Conservation (phyloP, 2,113 vertebrate genomes). For the Nerophis ophidion region DNA sequence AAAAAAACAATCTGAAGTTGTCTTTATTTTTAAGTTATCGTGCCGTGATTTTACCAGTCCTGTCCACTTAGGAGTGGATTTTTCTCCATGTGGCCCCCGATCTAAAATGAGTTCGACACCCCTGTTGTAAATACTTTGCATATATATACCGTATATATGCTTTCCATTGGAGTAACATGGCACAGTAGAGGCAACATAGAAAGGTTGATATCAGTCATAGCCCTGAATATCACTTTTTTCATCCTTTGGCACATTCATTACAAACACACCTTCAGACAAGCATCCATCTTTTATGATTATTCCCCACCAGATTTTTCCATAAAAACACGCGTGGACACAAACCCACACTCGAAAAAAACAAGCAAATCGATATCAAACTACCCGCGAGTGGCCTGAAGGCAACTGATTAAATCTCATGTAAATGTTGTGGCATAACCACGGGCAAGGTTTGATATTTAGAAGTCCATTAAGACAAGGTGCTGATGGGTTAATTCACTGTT, state of each 20-base stretch:
- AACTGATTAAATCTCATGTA: constrained; percentile 53
- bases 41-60: too few relatives aligned
- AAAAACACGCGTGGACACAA: constrained; percentile 24
- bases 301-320: constrained; percentile 27
- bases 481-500: constrained; percentile 65
- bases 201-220: constrained; percentile 10
- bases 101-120: too few relatives aligned
- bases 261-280: constrained; percentile 12
- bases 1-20: too few relatives aligned
- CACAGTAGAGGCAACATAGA: constrained; percentile 25
- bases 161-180: constrained; percentile 39
- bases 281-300: constrained; percentile 16
- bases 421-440: constrained; percentile 61
- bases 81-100: too few relatives aligned
- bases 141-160: constrained; percentile 33
- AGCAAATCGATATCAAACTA: constrained; percentile 40
- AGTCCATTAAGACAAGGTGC: constrained; percentile 65
- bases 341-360: constrained; percentile 24
- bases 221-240: constrained; percentile 16
- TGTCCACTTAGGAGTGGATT: too few relatives aligned
- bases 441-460: constrained; percentile 67
- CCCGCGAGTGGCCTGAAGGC: constrained; percentile 46
- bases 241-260: constrained; percentile 22
- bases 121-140: not conserved
- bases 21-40: too few relatives aligned